Base-by-base conservation (phyloP, 1,140 invertebrate species). In the Dendroctonus ponderosae region DNA sequence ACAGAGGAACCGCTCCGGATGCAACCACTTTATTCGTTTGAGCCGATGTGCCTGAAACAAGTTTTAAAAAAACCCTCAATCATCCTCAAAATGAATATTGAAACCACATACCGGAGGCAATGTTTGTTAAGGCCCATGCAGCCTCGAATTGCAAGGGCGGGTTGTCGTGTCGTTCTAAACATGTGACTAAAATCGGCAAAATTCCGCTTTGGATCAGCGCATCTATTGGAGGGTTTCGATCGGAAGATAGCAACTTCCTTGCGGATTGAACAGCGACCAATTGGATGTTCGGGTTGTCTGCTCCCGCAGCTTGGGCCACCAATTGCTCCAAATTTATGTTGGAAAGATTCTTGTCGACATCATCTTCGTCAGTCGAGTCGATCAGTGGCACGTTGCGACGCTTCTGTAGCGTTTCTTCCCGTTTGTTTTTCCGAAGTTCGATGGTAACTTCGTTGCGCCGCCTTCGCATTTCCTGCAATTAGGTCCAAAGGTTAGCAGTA, bases 171-270 rank as follows among this genome's bases (percentile, higher is more conserved):
- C 88, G 83, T 72, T 91, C 86, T 48, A 99, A 84, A 82, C 96
- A 99, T 68, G 86, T 83, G 44, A 99, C 95, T 72, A 99, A 85
- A 74, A 95, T 89, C 53, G 96, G 96, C 67, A 99, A 85, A 77
- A 99, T 96, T 53, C 93, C 94, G 80, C 92, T 92, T 37, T 88
- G 81, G 71, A 99, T 98, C 56, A 99, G 83, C 65, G 91, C 90
- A 85, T 99, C 94, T 75, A 99, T 99, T n/a, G 97, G 97, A 71
- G 97, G 97, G 84, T 98, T 99, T 71, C 93, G 88, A 81, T 99
- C 96, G 48, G 93, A 96, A 4, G 96, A 99, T 5, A 99, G 83
- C 59, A 99, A 82, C 82, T 98, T 99, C 66, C 97, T 83, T 56
- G 92, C 92, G 41, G 92, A 87, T 78, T 94, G 92, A 5, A 95